Evolutionary conservation across 1,140 invertebrate species (phyloP), one percentile per base, ranked within the genome.

Genomic region (Halictus rubicundus): DNA sequence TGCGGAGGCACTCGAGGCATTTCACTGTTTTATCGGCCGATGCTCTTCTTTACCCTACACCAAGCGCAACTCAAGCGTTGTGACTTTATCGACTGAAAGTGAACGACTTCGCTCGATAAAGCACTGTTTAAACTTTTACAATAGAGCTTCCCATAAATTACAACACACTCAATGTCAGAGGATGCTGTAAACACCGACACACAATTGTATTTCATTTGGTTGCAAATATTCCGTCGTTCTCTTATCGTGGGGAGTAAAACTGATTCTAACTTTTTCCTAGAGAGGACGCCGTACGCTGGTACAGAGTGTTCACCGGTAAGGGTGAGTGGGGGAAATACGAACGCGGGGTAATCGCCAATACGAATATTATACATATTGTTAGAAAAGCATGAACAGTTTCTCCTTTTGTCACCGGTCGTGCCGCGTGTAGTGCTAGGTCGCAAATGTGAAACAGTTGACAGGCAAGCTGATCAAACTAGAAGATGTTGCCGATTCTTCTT

Each of bases 11-110:
- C 16, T 19, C 10, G 21, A 54, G 32, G 49, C 27, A 52, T 60
- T 60, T 25, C 21, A 42, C 82, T 84, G 59, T 42, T 60, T 85
- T 84, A 85, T 80, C 83, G 82, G 16, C 74, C 4, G 52, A 23
- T 25, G 63, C 39, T 81, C 83, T 83, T 63, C 68, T 64, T 85
- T 85, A 85, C 66, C 83, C 27, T 32, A 76, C 83, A n/a, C 39
- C 23, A 46, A 14, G 83, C 25, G 60, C 39, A 79, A 3, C 32
- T 5, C 3, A 32, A 32, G n/a, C 8, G 7, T 21, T 37, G 39
- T 60, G 52, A 16, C 64, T 42, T 84, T 83, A 84, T 80, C 82
- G 25, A 64, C 82, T 12, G 80, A n/a, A 65, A 74, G 21, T 27
- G 68, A 72, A 54, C 16, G 9, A 21, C 14, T 21, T 27, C 7